Percentiles rank a stretch among this genome's conserved stretches.
Evolutionary conservation across 2,113 vertebrate species (phyloP).

Genomic region (Perca flavescens): DNA sequence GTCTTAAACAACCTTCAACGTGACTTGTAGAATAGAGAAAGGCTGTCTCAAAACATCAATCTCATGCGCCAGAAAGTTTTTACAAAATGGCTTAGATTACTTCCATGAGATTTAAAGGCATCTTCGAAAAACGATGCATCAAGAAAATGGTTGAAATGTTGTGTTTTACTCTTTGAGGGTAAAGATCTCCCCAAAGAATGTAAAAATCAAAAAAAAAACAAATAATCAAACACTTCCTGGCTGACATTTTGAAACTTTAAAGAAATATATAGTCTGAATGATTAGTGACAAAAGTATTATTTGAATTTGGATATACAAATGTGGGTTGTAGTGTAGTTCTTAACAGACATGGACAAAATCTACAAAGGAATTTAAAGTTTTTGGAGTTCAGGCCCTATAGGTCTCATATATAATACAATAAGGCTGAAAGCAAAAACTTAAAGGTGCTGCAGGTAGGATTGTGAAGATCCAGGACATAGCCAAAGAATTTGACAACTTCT

Average conservation of each 20-base stretch:
- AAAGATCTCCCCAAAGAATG: neutral
- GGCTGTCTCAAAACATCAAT: neutral
- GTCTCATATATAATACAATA: neutral
- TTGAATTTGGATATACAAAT: constrained; percentile 31
- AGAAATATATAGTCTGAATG: neutral
- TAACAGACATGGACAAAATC: constrained; percentile 7
- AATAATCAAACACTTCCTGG: neutral
- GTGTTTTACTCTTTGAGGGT: neutral
- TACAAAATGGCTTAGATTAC: neutral
- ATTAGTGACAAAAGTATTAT: neutral
- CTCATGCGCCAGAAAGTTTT: neutral
- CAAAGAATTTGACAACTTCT: no score
- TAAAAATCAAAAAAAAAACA: constrained; percentile 3
- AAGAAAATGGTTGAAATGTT: constrained; percentile 1
- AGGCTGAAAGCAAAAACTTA: neutral
- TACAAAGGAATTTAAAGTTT: neutral
- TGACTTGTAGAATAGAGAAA: neutral
- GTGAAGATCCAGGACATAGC: no score
- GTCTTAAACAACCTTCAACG: constrained; percentile 8
- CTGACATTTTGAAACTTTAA: neutral
- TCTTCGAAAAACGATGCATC: neutral
- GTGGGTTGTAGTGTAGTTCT: neutral
- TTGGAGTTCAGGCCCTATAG: neutral
- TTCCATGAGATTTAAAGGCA: constrained; percentile 1
- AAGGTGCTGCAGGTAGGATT: no score